These are phyloP conservation scores for Troides oblongomaculatus DNA, from an alignment of 2,888 invertebrate species.

Conservation along the genomic window DNA sequence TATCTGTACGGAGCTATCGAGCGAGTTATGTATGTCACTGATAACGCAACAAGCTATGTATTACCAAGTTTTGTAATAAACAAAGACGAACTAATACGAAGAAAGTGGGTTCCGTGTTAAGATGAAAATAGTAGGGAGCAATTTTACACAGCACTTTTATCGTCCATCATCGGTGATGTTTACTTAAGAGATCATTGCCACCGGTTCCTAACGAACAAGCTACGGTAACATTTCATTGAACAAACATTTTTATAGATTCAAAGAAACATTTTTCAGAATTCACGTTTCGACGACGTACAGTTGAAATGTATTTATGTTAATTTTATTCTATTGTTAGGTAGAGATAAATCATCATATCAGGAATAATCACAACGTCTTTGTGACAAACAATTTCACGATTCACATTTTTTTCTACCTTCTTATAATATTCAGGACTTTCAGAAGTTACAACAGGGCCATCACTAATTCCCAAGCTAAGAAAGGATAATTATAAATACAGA, in stretches of 20 bases:
- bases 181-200: constrained; percentile 14
- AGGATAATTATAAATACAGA: too few relatives aligned
- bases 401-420: too few relatives aligned
- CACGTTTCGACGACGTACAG: too few relatives aligned
- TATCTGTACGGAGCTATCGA: constrained; percentile 67
- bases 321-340: too few relatives aligned
- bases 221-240: not conserved
- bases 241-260: not conserved
- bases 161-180: constrained; percentile 12
- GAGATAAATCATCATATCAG: too few relatives aligned
- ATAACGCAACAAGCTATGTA: constrained; percentile 58
- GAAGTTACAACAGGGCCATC: too few relatives aligned
- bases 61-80: constrained; percentile 49
- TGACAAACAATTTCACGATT: too few relatives aligned
- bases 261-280: too few relatives aligned
- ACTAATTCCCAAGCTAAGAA: too few relatives aligned
- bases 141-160: constrained; percentile 19
- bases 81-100: constrained; percentile 42
- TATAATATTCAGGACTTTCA: too few relatives aligned
- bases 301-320: too few relatives aligned
- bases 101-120: constrained; percentile 20
- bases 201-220: not conserved
- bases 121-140: constrained; percentile 14
- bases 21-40: constrained; percentile 73
- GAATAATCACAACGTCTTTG: too few relatives aligned